Evolutionary conservation across 2,797 vertebrate genomes (phyloP).

Genomic region (Antrozous pallidus): DNA sequence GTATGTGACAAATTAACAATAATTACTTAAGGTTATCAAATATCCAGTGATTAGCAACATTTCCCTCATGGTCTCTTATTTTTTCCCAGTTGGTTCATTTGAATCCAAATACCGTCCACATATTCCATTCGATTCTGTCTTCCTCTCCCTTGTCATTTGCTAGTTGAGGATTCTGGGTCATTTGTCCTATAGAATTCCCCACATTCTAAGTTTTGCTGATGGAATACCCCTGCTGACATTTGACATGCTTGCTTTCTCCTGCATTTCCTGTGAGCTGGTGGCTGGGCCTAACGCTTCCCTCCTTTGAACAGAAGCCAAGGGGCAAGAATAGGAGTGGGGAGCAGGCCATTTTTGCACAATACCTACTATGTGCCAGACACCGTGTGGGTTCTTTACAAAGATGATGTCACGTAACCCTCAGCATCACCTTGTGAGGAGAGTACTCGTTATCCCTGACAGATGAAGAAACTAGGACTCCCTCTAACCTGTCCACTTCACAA

Average conservation of each 20-base stretch:
- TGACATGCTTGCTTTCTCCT: neutral
- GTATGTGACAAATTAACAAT: neutral
- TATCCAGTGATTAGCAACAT: neutral
- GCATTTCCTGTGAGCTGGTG: neutral
- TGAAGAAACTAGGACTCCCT: neutral
- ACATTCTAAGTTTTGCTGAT: neutral
- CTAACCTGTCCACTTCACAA: neutral
- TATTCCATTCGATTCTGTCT: neutral
- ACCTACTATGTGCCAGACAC: neutral
- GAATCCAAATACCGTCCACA: neutral
- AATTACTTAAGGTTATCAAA: neutral
- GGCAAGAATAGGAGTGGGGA: neutral
- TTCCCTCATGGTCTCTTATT: neutral
- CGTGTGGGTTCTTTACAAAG: neutral
- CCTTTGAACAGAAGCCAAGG: neutral
- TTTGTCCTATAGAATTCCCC: neutral
- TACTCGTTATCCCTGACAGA: neutral
- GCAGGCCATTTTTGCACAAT: neutral
- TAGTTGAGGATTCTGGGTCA: neutral
- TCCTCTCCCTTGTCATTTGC: neutral
- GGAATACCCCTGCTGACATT: neutral
- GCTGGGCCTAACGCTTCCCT: neutral
- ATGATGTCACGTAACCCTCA: neutral
- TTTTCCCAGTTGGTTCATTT: neutral
- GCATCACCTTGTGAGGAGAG: neutral